Base-by-base conservation (phyloP, 2,888 invertebrate species). In the Spicauda simplicius region DNA sequence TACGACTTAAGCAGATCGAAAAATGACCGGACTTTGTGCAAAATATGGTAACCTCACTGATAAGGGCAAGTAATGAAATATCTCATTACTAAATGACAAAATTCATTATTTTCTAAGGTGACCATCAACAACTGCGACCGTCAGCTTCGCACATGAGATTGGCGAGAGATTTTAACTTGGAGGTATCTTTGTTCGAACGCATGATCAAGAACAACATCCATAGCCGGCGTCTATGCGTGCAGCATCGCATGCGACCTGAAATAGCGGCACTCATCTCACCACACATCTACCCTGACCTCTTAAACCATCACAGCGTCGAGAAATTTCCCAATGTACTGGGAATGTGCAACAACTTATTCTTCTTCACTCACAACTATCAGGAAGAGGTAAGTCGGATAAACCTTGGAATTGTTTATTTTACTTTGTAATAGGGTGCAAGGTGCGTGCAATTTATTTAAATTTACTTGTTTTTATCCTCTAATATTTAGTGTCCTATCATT, bases 121-220 rank as follows among this genome's bases (percentile, higher is more conserved):
- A 98, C 81, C 97, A 98, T 82, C 95, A 96, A 79, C 98, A 98
- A 81, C 88, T 98, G 65, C 93, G 95, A 60, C 97, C 97, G 0
- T 95, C 94, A 55, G 95, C 96, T 4, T 94, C 96, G 1, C 95
- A 95, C 65, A 95, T 95, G 82, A 90, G 93, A 57, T 87, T 97
- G 69, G 96, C 95, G 10, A 94, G 88, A 71, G 83, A 94, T 60
- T 96, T 93, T 82, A 93, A 96, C 64, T 88, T 97, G 65, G 96
- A 97, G 71, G 92, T 97, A 37, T 97, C 97, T 0, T 88, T 98
- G 61, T 97, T 97, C 85, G 97, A 98, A 84, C 94, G 97, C 50
- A 95, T 97, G 94, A 94, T 97, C 19, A 93, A 88, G 30, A 96
- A 96, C 79, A 93, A 94, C 0, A 86, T 96, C 18, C 94, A 95